Conservation (phyloP, 92 coral and sea anemone genomes). For the Isaurus tuberculatus region DNA sequence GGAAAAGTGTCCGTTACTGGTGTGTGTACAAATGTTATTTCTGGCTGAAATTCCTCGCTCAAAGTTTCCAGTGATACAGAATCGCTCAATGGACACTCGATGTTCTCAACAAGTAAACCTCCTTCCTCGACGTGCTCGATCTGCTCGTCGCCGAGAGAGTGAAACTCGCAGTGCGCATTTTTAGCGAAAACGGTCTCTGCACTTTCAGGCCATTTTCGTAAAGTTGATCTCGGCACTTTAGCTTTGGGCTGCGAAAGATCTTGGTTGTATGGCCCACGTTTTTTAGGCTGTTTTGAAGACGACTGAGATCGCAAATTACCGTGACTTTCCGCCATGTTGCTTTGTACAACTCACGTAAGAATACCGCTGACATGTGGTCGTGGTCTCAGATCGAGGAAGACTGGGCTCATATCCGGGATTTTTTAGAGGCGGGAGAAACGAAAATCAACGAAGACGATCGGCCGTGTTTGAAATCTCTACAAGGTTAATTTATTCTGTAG, state of each 20-base stretch:
- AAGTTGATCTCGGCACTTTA: slow-evolving; percentile 66
- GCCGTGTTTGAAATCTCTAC: no score
- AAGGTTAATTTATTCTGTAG: background rate
- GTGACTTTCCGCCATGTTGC: background rate
- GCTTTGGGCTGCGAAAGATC: slow-evolving; percentile 68
- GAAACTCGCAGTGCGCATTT: background rate
- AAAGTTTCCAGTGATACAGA: no score
- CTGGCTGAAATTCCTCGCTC: no score
- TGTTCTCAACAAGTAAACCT: no score
- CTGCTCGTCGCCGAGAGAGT: background rate
- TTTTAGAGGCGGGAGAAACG: slow-evolving; percentile 11
- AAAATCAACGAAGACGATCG: background rate
- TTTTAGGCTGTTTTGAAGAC: slow-evolving; percentile 40
- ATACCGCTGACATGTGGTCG: background rate
- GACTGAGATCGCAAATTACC: no score
- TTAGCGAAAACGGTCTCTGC: background rate
- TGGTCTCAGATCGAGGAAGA: background rate
- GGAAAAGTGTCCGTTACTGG: no score
- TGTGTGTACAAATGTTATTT: no score
- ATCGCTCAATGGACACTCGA: no score
- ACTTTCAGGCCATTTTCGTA: slow-evolving; percentile 52
- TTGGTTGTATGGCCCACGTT: slow-evolving; percentile 67
- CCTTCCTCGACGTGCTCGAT: background rate
- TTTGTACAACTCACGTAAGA: background rate
- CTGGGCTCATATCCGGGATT: slow-evolving; percentile 30